A percentile compares a stretch with the other conserved stretches of the same genome.
Conservation (phyloP, 2,113 vertebrate species). For the Amblyopsis rosae region DNA sequence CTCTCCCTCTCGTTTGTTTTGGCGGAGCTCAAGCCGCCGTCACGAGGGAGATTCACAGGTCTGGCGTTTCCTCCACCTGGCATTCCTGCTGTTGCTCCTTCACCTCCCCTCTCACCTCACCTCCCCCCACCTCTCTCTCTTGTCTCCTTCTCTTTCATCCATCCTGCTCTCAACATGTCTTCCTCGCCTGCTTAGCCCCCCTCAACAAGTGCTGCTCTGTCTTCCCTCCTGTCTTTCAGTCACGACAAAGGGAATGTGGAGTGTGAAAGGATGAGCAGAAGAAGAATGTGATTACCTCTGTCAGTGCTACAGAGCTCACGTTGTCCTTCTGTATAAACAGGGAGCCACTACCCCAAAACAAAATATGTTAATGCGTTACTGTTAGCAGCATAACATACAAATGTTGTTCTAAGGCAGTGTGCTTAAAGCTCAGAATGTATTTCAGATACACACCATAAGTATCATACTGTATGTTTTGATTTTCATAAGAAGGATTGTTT, state of each 20-base stretch:
- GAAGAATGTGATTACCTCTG: neutral
- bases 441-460: neutral
- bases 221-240: neutral
- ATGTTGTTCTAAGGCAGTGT: neutral
- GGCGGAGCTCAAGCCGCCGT: constrained; percentile 44
- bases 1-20: constrained; percentile 53
- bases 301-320: neutral
- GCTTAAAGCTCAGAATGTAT: neutral
- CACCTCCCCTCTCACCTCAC: constrained; percentile 6
- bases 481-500: too few relatives aligned
- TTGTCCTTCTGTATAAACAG: neutral
- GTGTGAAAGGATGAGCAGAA: neutral
- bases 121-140: neutral
- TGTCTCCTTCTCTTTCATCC: constrained; percentile 7
- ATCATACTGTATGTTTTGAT: too few relatives aligned
- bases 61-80: constrained; percentile 15
- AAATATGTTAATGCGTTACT: too few relatives aligned
- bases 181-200: neutral
- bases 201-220: neutral
- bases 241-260: too few relatives aligned
- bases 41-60: constrained; percentile 44
- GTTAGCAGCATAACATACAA: neutral
- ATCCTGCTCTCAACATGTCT: neutral
- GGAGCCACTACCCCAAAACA: neutral
- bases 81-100: constrained; percentile 34